Base-by-base conservation (phyloP, 2,797 vertebrate genomes). In the Lacerta bilineata region DNA sequence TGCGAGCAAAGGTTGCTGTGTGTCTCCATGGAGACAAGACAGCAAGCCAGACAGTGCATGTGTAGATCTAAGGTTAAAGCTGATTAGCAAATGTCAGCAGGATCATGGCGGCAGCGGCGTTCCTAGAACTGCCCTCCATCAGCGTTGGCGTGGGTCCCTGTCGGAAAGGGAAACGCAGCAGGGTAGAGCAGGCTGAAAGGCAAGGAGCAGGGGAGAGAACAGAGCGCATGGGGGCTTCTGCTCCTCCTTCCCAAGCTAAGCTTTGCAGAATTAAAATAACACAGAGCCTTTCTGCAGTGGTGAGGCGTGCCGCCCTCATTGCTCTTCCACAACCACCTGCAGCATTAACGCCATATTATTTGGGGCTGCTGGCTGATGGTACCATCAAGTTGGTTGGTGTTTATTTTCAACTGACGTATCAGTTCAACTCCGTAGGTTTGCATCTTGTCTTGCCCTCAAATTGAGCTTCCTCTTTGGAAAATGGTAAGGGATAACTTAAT, bases 1-100 rank as follows among this genome's bases (percentile, higher is more conserved):
- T 96, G 96, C 96, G 97, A 96, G 96, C 96, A 96, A 97, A 97
- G 97, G 97, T 97, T 97, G 97, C 96, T 74, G 94, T 95, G 95
- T 96, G 96, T 97, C 96, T 97, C 97, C 97, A 97, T 97, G 97
- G 97, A 97, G 96, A 97, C 97, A 96, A 97, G 97, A 97, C 97
- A 97, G 96, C 96, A 95, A 96, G 96, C 94, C 95, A 97, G 96
- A 96, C 95, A 92, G 95, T 95, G 96, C 93, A 95, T 93, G 94
- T 95, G 96, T 91, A 93, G 96, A 94, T 96, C 95, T 90, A 86
- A 95, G 96, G 97, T 97, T 95, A 97, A 96, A 95, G 96, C 96
- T 95, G 97, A 97, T 97, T 97, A 97, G 97, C 96, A 97, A 97
- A 96, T 97, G 97, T 97, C 97, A 97, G 95, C 89, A 81, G 95